These are phyloP conservation scores for Euzetes globulus DNA, from an alignment of 2,888 invertebrate genomes.

Conservation along the genomic window DNA sequence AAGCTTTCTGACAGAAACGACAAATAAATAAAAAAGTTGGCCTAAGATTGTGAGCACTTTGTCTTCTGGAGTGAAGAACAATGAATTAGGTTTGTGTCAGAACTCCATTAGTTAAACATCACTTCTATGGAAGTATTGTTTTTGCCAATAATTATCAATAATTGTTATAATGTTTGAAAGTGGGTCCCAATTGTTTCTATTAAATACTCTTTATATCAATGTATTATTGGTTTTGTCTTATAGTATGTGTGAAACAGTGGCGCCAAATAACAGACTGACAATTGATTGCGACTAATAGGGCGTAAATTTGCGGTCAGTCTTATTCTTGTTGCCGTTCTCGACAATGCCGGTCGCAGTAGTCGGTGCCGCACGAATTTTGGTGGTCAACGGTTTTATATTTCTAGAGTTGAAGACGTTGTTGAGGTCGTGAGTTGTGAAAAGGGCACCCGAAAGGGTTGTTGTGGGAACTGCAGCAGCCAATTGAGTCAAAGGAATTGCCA, in stretches of 20 bases:
- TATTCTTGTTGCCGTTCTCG: constrained; percentile 34
- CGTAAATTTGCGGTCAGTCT: constrained; percentile 34
- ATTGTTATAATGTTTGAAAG: not conserved
- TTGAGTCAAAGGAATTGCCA: constrained; percentile 35
- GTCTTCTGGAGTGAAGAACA: not conserved
- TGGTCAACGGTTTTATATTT: constrained; percentile 29
- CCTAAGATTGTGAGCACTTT: constrained; percentile 17
- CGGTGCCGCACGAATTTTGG: constrained; percentile 28
- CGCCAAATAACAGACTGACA: not conserved
- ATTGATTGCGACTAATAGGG: constrained; percentile 20
- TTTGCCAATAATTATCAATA: not conserved
- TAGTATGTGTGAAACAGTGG: not conserved
- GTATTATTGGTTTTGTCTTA: not conserved
- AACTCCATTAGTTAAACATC: not conserved
- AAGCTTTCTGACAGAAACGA: not conserved
- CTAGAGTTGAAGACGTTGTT: constrained; percentile 35
- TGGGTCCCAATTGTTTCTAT: not conserved
- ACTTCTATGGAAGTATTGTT: not conserved
- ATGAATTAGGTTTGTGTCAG: not conserved
- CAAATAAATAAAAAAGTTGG: not conserved
- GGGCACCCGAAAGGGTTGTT: constrained; percentile 27
- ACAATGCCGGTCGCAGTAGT: constrained; percentile 31
- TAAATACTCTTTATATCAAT: not conserved
- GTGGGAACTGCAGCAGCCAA: constrained; percentile 35
- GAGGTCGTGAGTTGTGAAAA: constrained; percentile 34